These are phyloP conservation scores for Pseudeuparius sepicola DNA, from an alignment of 2,888 invertebrate species.

Conservation along the genomic window DNA sequence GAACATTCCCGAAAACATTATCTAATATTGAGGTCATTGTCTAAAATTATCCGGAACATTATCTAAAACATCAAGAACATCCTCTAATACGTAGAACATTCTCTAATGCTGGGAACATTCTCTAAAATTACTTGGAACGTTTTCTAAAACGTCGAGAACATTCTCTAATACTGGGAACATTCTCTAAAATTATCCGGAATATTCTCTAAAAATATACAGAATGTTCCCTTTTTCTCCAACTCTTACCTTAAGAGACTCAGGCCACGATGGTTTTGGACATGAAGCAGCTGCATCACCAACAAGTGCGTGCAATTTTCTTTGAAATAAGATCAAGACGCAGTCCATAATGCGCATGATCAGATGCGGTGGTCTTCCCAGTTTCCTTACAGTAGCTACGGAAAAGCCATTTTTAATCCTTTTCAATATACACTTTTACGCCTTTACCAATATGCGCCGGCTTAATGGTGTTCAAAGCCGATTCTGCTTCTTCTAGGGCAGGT, in stretches of 20 bases:
- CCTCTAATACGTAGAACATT: too few species aligned
- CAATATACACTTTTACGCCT: conserved; percentile 2
- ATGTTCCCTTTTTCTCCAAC: too few species aligned
- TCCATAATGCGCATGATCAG: conserved; percentile 98
- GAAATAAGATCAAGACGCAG: conserved; percentile 86
- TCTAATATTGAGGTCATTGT: too few species aligned
- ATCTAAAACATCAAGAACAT: too few species aligned
- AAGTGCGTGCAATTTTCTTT: conserved; percentile 74
- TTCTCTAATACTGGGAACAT: too few species aligned
- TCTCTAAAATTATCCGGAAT: too few species aligned
- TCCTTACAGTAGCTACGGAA: conserved; percentile 68
- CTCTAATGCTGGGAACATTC: too few species aligned
- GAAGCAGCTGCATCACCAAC: conserved; percentile 70
- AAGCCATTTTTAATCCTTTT: not conserved
- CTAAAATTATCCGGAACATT: too few species aligned
- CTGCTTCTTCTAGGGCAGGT: conserved; percentile 91
- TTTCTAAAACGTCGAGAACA: too few species aligned
- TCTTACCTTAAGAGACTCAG: conserved; percentile 73
- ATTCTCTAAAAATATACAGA: too few species aligned
- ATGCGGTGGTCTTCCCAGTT: conserved; percentile 90
- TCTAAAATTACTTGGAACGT: too few species aligned
- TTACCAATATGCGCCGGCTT: conserved; percentile 86
- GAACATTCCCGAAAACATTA: too few species aligned
- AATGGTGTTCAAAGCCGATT: conserved; percentile 89
- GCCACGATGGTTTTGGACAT: conserved; percentile 93